Evolutionary conservation across 2,888 invertebrate genomes (phyloP).

Genomic region (Hydrotaea cyrtoneurina): DNA sequence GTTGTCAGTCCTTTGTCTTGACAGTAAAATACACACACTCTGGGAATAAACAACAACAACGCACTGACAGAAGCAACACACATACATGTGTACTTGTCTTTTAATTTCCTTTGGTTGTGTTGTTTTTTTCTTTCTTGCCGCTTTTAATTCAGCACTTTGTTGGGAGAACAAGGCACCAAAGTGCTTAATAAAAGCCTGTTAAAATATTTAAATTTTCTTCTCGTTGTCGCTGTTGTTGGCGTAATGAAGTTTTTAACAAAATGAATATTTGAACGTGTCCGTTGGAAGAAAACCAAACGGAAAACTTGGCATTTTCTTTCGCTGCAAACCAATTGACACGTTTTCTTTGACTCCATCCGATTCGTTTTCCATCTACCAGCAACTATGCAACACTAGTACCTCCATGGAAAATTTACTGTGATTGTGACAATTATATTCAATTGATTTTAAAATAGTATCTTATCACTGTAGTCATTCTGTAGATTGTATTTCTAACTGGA

Average conservation of each 20-base stretch:
- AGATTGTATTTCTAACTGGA: too few species aligned
- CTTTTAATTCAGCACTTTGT: conserved; percentile 35
- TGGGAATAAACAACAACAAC: conserved; percentile 45
- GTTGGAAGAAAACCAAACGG: conserved; percentile 7
- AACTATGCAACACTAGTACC: too few species aligned
- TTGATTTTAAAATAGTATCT: too few species aligned
- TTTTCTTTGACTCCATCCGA: not conserved
- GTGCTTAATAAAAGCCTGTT: conserved; percentile 50
- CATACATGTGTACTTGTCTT: conserved; percentile 8
- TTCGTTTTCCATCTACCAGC: not conserved
- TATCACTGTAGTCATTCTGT: too few species aligned
- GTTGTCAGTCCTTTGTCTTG: conserved; percentile 50
- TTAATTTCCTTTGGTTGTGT: conserved; percentile 23
- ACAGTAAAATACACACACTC: conserved; percentile 51
- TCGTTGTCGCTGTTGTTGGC: conserved; percentile 12
- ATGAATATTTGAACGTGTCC: conserved; percentile 21
- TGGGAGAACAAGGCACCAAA: conserved; percentile 15
- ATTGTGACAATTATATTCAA: too few species aligned
- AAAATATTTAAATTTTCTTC: conserved; percentile 50
- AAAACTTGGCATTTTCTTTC: not conserved
- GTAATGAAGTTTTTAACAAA: conserved; percentile 33
- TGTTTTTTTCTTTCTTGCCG: not conserved
- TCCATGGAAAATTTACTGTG: too few species aligned
- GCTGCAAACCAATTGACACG: not conserved
- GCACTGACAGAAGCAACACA: not conserved